Evolutionary conservation across 2,113 vertebrate genomes (phyloP).

Genomic region (Parus major): DNA sequence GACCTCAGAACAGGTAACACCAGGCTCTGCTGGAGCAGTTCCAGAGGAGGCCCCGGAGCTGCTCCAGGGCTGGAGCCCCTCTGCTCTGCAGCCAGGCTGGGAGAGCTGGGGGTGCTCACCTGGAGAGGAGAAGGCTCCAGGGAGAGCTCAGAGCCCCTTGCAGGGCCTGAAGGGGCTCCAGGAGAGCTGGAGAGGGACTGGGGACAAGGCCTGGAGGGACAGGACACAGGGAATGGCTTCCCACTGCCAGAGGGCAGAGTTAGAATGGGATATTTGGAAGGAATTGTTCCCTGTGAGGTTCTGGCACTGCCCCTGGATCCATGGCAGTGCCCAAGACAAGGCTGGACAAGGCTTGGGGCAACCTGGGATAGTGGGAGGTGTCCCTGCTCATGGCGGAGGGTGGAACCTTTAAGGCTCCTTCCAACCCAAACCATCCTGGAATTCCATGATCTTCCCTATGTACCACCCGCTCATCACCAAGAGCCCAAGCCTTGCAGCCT

Average conservation of each 20-base stretch:
- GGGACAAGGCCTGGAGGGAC: not conserved
- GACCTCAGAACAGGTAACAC: not conserved
- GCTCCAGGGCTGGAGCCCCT: not conserved
- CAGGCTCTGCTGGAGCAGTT: not conserved
- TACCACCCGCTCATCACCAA: not conserved
- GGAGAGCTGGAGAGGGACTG: not conserved
- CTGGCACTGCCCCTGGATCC: not conserved
- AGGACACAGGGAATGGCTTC: not conserved
- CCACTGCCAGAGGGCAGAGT: not conserved
- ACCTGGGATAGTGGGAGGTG: accelerated
- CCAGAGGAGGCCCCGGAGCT: accelerated
- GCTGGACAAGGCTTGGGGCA: accelerated
- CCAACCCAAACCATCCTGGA: not conserved
- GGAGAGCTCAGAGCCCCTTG: not conserved
- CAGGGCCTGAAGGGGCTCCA: not conserved
- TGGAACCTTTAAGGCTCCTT: not conserved
- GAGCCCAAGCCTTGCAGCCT: not conserved
- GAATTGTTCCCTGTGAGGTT: not conserved
- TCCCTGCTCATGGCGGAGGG: not conserved
- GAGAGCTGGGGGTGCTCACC: not conserved
- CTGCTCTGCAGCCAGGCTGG: not conserved
- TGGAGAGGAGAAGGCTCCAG: not conserved
- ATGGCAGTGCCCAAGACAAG: not conserved
- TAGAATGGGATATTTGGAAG: not conserved
- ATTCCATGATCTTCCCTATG: not conserved